Evolutionary conservation across 2,888 invertebrate genomes (phyloP).

Genomic region (Drosophila tanythrix): DNA sequence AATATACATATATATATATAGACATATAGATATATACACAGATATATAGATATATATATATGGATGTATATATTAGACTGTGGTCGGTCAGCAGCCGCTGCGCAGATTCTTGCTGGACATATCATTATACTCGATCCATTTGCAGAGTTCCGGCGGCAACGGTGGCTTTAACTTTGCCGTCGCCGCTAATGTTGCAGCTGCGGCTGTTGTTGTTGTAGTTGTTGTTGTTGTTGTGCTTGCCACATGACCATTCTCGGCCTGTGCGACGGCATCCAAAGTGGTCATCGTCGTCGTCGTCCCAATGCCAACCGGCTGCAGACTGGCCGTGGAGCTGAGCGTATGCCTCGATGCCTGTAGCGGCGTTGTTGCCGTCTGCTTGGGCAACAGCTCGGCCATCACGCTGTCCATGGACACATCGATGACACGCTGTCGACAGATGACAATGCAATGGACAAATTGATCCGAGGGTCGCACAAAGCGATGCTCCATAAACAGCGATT

Average conservation of each 20-base stretch:
- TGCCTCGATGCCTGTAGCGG: conserved; percentile 68
- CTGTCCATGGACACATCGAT: conserved; percentile 86
- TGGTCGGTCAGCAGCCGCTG: conserved; percentile 81
- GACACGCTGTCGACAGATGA: conserved; percentile 85
- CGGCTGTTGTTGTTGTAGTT: conserved; percentile 15
- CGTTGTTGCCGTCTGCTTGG: conserved; percentile 62
- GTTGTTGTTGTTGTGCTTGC: conserved; percentile 6
- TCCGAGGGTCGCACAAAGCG: conserved; percentile 90
- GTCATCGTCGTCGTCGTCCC: conserved; percentile 24
- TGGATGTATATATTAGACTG: not conserved
- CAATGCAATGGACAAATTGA: conserved; percentile 88
- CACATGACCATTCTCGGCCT: conserved; percentile 80
- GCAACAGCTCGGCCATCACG: conserved; percentile 85
- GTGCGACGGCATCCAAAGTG: conserved; percentile 23
- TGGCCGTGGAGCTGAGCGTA: conserved; percentile 72
- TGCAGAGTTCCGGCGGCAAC: conserved; percentile 88
- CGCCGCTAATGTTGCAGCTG: not conserved
- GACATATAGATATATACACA: conserved; percentile 8
- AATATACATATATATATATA: conserved; percentile 5
- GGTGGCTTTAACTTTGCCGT: conserved; percentile 86
- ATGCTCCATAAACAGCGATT: conserved; percentile 93
- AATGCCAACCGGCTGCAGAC: conserved; percentile 60
- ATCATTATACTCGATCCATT: conserved; percentile 90
- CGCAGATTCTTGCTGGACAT: conserved; percentile 89
- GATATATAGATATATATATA: not conserved